Evolutionary conservation across 2,797 vertebrate genomes (phyloP), one percentile per base, ranked within the genome.

Genomic region (Eleutherodactylus coqui): DNA sequence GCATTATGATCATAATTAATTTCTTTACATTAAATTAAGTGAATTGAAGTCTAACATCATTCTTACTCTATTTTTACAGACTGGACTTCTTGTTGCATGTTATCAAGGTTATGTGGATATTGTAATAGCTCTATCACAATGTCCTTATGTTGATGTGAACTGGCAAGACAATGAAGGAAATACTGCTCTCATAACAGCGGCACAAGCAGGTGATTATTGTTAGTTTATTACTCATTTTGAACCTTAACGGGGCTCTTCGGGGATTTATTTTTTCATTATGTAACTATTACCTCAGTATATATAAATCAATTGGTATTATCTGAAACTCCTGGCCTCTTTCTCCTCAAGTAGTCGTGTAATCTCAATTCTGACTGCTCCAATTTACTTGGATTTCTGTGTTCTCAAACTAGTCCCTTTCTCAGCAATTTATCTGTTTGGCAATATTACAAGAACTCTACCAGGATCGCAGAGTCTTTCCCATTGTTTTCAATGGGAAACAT

Each of bases 91-190:
- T 34, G 88, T 99, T 72, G 98, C 98, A 6, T 99, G 97, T 89
- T 99, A 98, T 93, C 97, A 99, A 60, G 97, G 98, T 53, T 99
- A 95, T 38, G 96, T 99, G 92, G 98, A 99, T 53, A 93, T 97
- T 0, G 96, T 99, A 91, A 95, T 97, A 88, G 95, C 96, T 47
- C 93, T 99, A 88, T 94, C 96, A 32, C 96, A 97, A 81, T 99
- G 98, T 90, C 96, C 97, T 69, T 92, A 97, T 86, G 84, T 99
- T 87, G 96, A 99, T 24, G 95, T 97, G 89, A 99, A 99, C 95
- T 98, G 96, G 97, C 97, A 98, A 92, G 98, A 99, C 95, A 98
- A 93, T 0, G 98, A 99, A 90, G 97, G 97, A 58, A 99, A 99
- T 93, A 99, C 97, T 0, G 96, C 97, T 55, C 96, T 99, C 3